phyloP scores from a whole-genome alignment of 2,797 vertebrate species.

The Alfaro cultratus region DNA sequence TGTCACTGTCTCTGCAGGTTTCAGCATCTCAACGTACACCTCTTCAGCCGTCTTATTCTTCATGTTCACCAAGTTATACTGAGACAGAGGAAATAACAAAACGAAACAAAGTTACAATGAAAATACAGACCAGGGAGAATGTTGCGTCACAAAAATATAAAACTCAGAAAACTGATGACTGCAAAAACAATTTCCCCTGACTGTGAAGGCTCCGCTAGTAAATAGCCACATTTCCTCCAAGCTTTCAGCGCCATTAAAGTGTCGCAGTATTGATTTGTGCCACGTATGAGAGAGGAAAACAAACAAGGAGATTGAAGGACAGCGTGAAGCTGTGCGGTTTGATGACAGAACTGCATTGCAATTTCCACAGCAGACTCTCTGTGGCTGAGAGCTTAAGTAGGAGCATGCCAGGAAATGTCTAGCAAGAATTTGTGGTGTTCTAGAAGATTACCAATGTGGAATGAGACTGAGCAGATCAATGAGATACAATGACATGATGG shows the following conservation, averaged over 20 bases:
- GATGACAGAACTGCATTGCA: conserved; percentile 50
- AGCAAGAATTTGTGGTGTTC: conserved; percentile 56
- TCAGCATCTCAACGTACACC: conserved; percentile 96
- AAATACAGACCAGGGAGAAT: not conserved
- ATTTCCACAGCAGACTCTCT: conserved; percentile 43
- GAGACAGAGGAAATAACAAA: conserved; percentile 21
- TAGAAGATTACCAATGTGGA: conserved; percentile 42
- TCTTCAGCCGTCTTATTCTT: conserved; percentile 93
- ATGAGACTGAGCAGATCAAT: conserved; percentile 61
- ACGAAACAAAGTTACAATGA: not conserved
- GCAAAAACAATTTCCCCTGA: conserved; percentile 25
- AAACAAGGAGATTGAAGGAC: conserved; percentile 59
- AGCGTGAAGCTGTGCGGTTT: conserved; percentile 31
- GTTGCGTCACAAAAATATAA: conserved; percentile 17
- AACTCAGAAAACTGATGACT: conserved; percentile 2
- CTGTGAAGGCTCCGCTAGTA: conserved; percentile 26
- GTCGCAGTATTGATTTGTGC: conserved; percentile 65
- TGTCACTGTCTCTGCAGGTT: conserved; percentile 87
- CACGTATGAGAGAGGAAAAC: conserved; percentile 30
- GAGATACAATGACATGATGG: conserved; percentile 43
- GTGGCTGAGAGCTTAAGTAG: conserved; percentile 42
- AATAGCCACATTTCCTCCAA: conserved; percentile 42
- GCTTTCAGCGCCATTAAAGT: conserved; percentile 61
- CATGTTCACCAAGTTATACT: conserved; percentile 92
- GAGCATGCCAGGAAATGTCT: conserved; percentile 64